Conservation (phyloP, 2,797 vertebrate species). For the Lithobates pipiens region DNA sequence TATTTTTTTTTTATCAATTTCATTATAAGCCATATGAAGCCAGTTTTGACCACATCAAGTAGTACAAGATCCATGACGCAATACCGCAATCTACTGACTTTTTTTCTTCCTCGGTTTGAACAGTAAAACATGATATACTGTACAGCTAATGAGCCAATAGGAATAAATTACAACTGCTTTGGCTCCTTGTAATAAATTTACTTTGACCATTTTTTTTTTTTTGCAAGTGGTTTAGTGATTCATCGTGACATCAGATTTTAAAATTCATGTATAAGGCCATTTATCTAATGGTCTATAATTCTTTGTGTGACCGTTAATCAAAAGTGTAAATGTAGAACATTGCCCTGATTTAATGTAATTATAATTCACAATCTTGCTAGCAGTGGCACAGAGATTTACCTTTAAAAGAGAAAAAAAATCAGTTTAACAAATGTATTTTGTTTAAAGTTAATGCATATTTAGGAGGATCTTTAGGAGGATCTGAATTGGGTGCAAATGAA, state of each 20-base stretch:
- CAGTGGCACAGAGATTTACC: background rate
- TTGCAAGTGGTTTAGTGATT: conserved; percentile 34
- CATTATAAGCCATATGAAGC: too few relatives aligned
- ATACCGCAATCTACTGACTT: background rate
- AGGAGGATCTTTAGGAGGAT: too few relatives aligned
- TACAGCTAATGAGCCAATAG: conserved; percentile 21
- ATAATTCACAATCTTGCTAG: conserved; percentile 16
- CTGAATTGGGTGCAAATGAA: too few relatives aligned
- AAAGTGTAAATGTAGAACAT: conserved; percentile 19
- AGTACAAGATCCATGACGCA: background rate
- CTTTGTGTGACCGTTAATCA: conserved; percentile 36
- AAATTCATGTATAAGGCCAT: conserved; percentile 37
- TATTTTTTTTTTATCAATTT: background rate
- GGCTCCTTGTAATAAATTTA: conserved; percentile 14
- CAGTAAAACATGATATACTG: conserved; percentile 15
- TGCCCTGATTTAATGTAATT: conserved; percentile 22
- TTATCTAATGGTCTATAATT: conserved; percentile 40
- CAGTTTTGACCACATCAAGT: background rate
- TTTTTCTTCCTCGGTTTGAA: background rate
- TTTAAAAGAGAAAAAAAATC: background rate
- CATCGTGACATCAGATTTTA: conserved; percentile 52
- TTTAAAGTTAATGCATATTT: too few relatives aligned
- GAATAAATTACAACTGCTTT: conserved; percentile 14
- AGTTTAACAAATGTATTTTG: too few relatives aligned
- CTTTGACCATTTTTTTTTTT: conserved; percentile 35